Base-by-base conservation (phyloP, 1,140 invertebrate species). In the Cydia pomonella region DNA sequence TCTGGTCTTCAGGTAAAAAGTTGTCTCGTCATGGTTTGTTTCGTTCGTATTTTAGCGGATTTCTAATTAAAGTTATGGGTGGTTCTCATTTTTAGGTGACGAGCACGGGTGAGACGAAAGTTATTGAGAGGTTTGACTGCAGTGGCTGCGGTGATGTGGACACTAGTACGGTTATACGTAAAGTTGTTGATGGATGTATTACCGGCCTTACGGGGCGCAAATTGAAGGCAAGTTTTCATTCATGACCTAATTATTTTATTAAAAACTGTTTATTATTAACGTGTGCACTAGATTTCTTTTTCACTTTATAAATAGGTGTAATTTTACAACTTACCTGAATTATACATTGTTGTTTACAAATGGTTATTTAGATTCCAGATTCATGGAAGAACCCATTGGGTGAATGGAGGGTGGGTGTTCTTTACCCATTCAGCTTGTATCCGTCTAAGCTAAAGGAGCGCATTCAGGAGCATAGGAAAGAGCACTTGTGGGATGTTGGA, bases 91-190 rank as follows among this genome's bases (percentile, higher is more conserved):
- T 91, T 53, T 88, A 99, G 98, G 94, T 96, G 75, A 98, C 98
- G 23, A 95, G 95, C 79, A 96, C 97, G 87, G 98, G 98, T 21
- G 96, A 97, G 87, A 95, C 96, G 41, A 99, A 99, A 94, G 95
- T 99, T 62, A 96, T 99, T 84, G 98, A 99, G 87, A 95, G 99
- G 66, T 97, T 97, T 87, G 98, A 99, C 93, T 98, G 97, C 79
- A 98, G 97, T 85, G 99, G 99, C 69, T 97, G 97, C 86, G 99
- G 96, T 72, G 94, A 98, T 85, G 96, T 98, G 5, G 95, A 96
- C 83, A 95, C 95, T 3, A 95, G 94, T 47, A 90, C 90, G 21
- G 77, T 91, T 73, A 85, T 91, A 73, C 86, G 84, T 73, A 89
- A 92, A 82, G 72, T 91, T 53, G 82, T 92, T 74, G 96, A 97